A percentile compares a stretch with the other conserved stretches of the same genome.
These are phyloP conservation scores for Odontomachus brunneus DNA, from an alignment of 1,140 invertebrate genomes.

Conservation along the genomic window DNA sequence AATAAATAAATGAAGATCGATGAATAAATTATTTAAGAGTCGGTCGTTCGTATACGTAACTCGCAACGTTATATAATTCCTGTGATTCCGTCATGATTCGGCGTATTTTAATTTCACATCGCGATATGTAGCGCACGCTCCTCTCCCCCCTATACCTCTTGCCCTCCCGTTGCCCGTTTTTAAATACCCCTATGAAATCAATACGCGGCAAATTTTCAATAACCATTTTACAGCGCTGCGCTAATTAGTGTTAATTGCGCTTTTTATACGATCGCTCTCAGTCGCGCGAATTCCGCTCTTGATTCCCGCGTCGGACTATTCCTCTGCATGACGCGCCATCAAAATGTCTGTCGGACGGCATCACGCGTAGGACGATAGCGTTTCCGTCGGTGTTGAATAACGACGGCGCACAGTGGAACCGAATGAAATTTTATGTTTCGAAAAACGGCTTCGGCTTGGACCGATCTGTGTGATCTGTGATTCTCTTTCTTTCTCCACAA, in stretches of 20 bases:
- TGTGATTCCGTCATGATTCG: not conserved
- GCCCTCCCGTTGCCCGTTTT: no score
- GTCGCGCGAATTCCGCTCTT: not conserved
- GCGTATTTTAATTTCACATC: conserved; percentile 23
- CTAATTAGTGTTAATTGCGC: not conserved
- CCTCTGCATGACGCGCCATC: no score
- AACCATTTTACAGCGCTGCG: not conserved
- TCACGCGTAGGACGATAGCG: conserved; percentile 7
- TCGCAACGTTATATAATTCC: conserved; percentile 21
- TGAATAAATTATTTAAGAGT: conserved; percentile 48
- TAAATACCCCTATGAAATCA: no score
- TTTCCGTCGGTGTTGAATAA: conserved; percentile 15
- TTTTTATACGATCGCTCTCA: not conserved
- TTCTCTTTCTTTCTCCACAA: no score
- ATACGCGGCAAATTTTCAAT: conserved; percentile 1
- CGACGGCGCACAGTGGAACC: no score
- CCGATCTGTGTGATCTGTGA: no score
- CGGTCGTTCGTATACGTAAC: conserved; percentile 13
- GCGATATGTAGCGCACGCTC: no score
- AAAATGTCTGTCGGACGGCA: conserved; percentile 28
- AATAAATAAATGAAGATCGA: conserved; percentile 48
- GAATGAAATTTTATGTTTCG: no score
- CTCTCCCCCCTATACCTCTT: no score
- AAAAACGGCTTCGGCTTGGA: no score
- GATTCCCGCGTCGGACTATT: not conserved